Conservation (phyloP, 2,113 vertebrate species). For the Cololabis saira region DNA sequence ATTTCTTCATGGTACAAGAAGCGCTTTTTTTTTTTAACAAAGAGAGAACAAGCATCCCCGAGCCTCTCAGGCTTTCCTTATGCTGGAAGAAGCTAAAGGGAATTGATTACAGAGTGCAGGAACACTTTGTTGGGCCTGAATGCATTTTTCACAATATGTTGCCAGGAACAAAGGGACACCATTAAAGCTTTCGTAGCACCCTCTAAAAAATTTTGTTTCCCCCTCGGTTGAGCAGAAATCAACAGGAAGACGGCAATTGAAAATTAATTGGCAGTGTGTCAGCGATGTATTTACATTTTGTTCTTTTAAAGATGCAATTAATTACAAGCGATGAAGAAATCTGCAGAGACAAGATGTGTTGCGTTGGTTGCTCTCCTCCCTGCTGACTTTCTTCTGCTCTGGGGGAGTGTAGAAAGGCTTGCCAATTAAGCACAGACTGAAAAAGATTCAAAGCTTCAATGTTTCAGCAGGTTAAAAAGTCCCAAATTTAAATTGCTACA, state of each 20-base stretch:
- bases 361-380: slow-evolving; percentile 48
- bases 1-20: slow-evolving; percentile 26
- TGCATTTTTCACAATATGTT: slow-evolving; percentile 61
- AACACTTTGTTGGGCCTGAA: slow-evolving; percentile 63
- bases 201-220: slow-evolving; percentile 73
- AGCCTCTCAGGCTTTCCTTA: slow-evolving; percentile 14
- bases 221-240: slow-evolving; percentile 60
- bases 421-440: slow-evolving; percentile 70
- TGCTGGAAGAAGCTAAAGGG: slow-evolving; percentile 46
- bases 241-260: slow-evolving; percentile 50
- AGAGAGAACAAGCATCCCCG: slow-evolving; percentile 27
- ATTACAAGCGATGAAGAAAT: slow-evolving; percentile 73
- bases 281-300: slow-evolving; percentile 71
- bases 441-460: slow-evolving; percentile 50
- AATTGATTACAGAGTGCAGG: slow-evolving; percentile 63
- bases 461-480: slow-evolving; percentile 65
- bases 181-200: slow-evolving; percentile 64
- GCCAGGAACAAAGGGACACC: slow-evolving; percentile 62
- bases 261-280: slow-evolving; percentile 78
- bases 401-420: slow-evolving; percentile 57
- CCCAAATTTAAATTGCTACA: slow-evolving; percentile 54
- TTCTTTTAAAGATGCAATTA: slow-evolving; percentile 78
- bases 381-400: slow-evolving; percentile 54
- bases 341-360: slow-evolving; percentile 59
- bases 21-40: slow-evolving; percentile 33